Evolutionary conservation across 2,888 invertebrate genomes (phyloP).

Genomic region (Patella pellucida): DNA sequence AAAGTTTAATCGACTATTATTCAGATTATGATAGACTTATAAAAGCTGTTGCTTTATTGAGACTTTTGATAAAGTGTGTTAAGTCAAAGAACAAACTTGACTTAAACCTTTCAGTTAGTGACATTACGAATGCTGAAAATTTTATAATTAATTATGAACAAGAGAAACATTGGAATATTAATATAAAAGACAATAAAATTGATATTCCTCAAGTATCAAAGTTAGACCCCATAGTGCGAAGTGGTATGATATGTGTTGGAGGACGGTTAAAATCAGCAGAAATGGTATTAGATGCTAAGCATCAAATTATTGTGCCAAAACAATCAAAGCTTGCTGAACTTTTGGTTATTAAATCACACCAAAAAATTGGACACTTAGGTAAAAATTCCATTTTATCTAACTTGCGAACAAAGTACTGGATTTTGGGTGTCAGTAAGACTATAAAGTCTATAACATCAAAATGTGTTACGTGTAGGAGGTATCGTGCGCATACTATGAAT

Average conservation of each 20-base stretch:
- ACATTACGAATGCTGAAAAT: neutral
- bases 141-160: slow-evolving; percentile 1
- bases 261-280: neutral
- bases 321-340: slow-evolving; percentile 14
- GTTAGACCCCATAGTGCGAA: slow-evolving; percentile 1
- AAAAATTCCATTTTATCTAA: neutral
- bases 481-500: neutral
- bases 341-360: slow-evolving; percentile 14
- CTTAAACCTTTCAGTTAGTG: neutral
- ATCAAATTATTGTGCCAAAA: slow-evolving; percentile 22
- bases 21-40: neutral
- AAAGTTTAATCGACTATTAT: neutral
- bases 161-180: neutral
- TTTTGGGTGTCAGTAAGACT: neutral
- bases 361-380: slow-evolving; percentile 6
- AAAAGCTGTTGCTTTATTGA: neutral
- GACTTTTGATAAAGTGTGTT: neutral
- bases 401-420: slow-evolving; percentile 21
- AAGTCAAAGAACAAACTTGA: neutral
- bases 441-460: slow-evolving; percentile 9
- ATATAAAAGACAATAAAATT: neutral
- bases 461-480: slow-evolving; percentile 6
- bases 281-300: slow-evolving; percentile 14
- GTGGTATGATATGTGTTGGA: slow-evolving; percentile 11
- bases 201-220: neutral